Base-by-base conservation (phyloP, 1,140 invertebrate genomes). In the Temnothorax longispinosus region DNA sequence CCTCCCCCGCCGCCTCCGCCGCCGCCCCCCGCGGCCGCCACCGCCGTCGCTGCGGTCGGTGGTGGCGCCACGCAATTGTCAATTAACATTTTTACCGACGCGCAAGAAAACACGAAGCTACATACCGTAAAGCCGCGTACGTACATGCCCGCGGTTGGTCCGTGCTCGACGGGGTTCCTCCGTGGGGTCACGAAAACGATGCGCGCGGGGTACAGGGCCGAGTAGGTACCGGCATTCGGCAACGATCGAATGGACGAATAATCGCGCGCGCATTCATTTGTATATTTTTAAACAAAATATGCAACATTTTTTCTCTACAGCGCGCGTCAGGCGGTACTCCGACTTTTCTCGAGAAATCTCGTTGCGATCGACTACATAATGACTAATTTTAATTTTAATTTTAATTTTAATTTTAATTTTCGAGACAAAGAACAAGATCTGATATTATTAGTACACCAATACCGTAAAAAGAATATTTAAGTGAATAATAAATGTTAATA, bases 81-180 rank as follows among this genome's bases (percentile, higher is more conserved):
- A 95, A 95, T 95, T 95, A 95, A 94, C 91, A 94, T 94, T 95
- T 95, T 95, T 94, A 94, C 89, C 91, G 94, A 82, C 93, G 90
- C 77, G 77, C 86, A 90, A 93, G 93, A 94, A 93, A 94, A 94
- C 93, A 94, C 86, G 93, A 88, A 90, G 87, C 87, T 90, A 89
- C 91, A 87, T 88, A 91, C 75, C 72, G 76, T 65, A 56, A 77
- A 86, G 52, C 74, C 75, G 60, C 27, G 52, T 74, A 80, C 84
- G 54, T 89, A 88, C 86, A 82, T 86, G 87, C 76, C 38, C 56
- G 35, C 69, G 52, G 76, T 69, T 81, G 56, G 52, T 27, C 72
- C 85, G 60, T 50, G 74, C 27, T 54, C 89, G 88, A 89, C 87
- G 89, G 85, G 87, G 87, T 71, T 81, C 85, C 58, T 0, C 89